These are phyloP conservation scores for Drosophila rhopaloa DNA, from an alignment of 1,140 invertebrate genomes.

Conservation along the genomic window DNA sequence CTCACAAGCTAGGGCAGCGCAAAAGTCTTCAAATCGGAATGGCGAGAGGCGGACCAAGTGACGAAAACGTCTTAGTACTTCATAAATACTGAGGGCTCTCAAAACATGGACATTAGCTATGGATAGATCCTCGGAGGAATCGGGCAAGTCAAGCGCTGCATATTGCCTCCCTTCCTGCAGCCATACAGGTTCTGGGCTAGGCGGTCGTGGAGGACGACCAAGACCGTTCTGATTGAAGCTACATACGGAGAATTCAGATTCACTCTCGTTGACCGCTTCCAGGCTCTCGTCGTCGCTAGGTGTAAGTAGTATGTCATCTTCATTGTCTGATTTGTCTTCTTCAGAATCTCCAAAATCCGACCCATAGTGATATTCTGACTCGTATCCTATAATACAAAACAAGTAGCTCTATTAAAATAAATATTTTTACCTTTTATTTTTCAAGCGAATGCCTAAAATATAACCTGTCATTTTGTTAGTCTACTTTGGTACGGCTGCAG, in stretches of 20 bases:
- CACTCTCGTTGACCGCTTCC: constrained; percentile 89
- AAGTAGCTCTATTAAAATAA: neutral
- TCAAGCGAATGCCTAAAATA: constrained; percentile 22
- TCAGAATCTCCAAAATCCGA: constrained; percentile 95
- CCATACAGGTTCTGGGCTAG: constrained; percentile 95
- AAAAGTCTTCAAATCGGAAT: constrained; percentile 98
- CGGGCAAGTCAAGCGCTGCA: constrained; percentile 91
- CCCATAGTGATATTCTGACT: constrained; percentile 95
- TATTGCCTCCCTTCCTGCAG: constrained; percentile 90
- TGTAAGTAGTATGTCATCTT: constrained; percentile 88
- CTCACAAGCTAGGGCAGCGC: constrained; percentile 94
- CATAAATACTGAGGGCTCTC: constrained; percentile 94
- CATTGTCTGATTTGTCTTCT: constrained; percentile 90
- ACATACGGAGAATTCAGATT: constrained; percentile 93
- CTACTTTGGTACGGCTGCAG: neutral
- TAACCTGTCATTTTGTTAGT: constrained; percentile 35
- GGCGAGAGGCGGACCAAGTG: constrained; percentile 95
- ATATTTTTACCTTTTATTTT: constrained; percentile 41
- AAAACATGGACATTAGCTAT: constrained; percentile 92
- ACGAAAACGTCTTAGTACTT: constrained; percentile 96
- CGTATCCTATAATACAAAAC: constrained; percentile 87
- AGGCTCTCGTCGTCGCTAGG: constrained; percentile 88
- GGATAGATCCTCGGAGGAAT: constrained; percentile 95
- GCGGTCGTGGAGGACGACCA: constrained; percentile 87
- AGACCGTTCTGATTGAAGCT: constrained; percentile 88